A percentile compares a stretch with the other conserved stretches of the same genome.
Conservation (phyloP, 2,113 vertebrate genomes). For the Zosterops japonicus region DNA sequence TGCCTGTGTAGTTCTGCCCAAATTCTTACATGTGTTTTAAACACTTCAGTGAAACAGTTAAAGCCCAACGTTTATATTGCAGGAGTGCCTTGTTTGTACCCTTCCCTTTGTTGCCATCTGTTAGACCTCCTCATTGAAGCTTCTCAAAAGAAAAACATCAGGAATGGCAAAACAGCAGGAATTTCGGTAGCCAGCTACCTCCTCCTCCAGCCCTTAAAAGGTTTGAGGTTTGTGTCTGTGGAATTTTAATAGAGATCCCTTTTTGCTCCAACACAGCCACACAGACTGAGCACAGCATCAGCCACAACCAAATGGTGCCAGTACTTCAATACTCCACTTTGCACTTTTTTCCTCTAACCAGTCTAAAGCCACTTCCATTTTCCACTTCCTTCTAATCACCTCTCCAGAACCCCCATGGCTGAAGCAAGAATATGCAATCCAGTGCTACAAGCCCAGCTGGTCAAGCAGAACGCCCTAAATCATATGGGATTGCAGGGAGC, state of each 20-base stretch:
- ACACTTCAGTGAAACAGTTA: slow-evolving; percentile 15
- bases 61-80: background rate
- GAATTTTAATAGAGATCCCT: background rate
- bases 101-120: slow-evolving; percentile 62
- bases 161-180: slow-evolving; percentile 30
- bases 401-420: background rate
- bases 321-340: background rate
- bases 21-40: background rate
- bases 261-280: slow-evolving; percentile 3
- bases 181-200: slow-evolving; percentile 18
- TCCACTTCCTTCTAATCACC: background rate
- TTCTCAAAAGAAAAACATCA: slow-evolving; percentile 28
- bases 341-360: background rate
- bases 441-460: background rate
- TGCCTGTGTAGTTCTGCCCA: background rate
- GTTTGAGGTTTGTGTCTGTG: background rate
- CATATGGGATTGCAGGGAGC: fast-evolving
- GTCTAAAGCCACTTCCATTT: background rate
- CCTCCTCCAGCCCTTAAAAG: background rate
- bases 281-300: background rate
- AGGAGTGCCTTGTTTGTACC: slow-evolving; percentile 17
- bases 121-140: slow-evolving; percentile 19
- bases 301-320: background rate
- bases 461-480: background rate
- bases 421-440: background rate